Conservation (phyloP, 1,140 invertebrate species). For the Papilio helenus region DNA sequence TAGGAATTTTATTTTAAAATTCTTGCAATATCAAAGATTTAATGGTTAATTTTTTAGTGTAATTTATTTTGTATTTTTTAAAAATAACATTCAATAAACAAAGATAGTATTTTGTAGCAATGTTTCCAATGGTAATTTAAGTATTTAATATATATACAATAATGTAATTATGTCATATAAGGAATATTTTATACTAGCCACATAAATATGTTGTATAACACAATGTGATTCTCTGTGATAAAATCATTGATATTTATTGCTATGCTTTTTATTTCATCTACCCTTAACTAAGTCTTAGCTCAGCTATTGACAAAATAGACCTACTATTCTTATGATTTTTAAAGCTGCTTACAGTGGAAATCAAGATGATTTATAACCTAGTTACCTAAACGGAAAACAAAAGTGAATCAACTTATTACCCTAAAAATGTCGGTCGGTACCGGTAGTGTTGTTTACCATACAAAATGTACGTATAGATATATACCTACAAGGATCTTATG, state of each 20-base stretch:
- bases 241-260: constrained; percentile 82
- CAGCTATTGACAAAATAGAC: too few relatives aligned
- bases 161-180: constrained; percentile 65
- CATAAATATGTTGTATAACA: constrained; percentile 81
- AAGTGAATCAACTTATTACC: too few relatives aligned
- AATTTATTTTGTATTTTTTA: constrained; percentile 55
- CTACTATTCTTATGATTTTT: too few relatives aligned
- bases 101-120: constrained; percentile 70
- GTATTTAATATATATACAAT: constrained; percentile 61
- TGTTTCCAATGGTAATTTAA: constrained; percentile 64
- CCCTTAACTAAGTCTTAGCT: not conserved
- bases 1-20: constrained; percentile 50
- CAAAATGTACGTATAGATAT: too few relatives aligned
- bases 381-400: too few relatives aligned
- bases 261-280: constrained; percentile 61
- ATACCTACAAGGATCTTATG: too few relatives aligned
- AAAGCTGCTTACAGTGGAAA: too few relatives aligned
- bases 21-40: constrained; percentile 53
- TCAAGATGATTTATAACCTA: too few relatives aligned
- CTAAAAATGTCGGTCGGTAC: too few relatives aligned
- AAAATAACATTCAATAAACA: constrained; percentile 44
- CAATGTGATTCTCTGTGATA: constrained; percentile 83
- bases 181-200: constrained; percentile 80
- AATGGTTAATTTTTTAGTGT: constrained; percentile 60
- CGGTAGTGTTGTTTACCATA: too few relatives aligned